A percentile compares a stretch with the other conserved stretches of the same genome.
Conservation (phyloP, 2,888 invertebrate species). For the Galeopsomyia nigrocyanea region DNA sequence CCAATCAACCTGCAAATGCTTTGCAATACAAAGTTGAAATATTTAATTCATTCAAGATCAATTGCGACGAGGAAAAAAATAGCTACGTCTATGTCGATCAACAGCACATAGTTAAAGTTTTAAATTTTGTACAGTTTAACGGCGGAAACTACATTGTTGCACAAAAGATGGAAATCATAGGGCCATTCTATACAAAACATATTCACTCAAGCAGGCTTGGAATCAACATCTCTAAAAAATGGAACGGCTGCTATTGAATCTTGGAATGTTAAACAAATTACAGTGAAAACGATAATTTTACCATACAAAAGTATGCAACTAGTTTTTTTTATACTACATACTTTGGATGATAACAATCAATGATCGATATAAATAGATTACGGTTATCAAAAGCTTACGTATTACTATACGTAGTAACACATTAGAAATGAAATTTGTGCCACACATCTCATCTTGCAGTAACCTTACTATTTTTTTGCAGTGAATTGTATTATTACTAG, state of each 20-base stretch:
- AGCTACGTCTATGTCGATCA: not conserved
- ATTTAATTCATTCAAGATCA: not conserved
- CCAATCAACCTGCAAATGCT: not conserved
- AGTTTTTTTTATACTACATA: conserved; percentile 2
- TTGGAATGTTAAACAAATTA: not conserved
- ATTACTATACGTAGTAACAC: no score
- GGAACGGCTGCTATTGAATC: not conserved
- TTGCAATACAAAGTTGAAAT: not conserved
- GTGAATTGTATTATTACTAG: no score
- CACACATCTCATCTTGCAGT: no score
- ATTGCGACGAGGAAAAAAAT: not conserved
- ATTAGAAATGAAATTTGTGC: no score
- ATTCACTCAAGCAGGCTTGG: not conserved
- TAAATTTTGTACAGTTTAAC: not conserved
- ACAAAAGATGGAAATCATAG: not conserved
- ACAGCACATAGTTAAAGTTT: not conserved
- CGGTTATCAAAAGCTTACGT: no score
- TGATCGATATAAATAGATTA: no score
- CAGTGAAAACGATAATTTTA: not conserved
- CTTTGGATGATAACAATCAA: not conserved
- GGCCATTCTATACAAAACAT: not conserved
- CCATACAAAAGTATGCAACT: not conserved
- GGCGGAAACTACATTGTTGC: not conserved
- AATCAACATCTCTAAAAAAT: not conserved
- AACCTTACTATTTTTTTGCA: no score